Evolutionary conservation across 1,140 invertebrate genomes (phyloP).

Genomic region (Formica exsecta): DNA sequence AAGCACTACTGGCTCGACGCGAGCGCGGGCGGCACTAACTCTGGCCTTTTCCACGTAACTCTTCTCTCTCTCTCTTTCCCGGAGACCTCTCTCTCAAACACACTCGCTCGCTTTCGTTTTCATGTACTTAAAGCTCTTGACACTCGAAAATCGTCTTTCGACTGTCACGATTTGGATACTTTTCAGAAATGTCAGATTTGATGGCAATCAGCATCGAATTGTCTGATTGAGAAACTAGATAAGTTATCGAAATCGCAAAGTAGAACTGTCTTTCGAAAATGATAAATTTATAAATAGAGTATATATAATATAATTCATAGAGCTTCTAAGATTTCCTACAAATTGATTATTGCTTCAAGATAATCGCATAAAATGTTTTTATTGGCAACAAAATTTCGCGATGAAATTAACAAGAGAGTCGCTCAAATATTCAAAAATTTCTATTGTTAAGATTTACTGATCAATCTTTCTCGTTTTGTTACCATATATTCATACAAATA

Average conservation of each 20-base stretch:
- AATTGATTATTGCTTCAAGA: not conserved
- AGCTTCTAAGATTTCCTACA: conserved; percentile 2
- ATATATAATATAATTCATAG: not conserved
- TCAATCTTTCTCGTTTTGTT: not conserved
- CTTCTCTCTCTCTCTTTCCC: conserved; percentile 31
- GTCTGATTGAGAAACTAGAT: not conserved
- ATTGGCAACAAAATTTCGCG: not conserved
- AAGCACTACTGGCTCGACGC: conserved; percentile 82
- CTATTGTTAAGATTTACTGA: conserved; percentile 49
- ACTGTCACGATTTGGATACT: not conserved
- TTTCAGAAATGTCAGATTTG: not conserved
- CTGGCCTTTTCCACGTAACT: conserved; percentile 81
- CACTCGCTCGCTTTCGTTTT: not conserved
- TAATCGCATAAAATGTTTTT: not conserved
- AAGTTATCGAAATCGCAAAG: not conserved
- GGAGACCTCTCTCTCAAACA: conserved; percentile 12
- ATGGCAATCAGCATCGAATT: not conserved
- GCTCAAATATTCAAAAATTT: conserved; percentile 29
- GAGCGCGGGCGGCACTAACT: conserved; percentile 85
- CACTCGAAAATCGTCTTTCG: not conserved
- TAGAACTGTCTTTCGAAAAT: not conserved
- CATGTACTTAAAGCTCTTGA: conserved; percentile 5
- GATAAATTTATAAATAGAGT: not conserved
- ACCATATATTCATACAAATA: not conserved
- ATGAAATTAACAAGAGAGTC: conserved; percentile 59